Conservation (phyloP, 2,888 invertebrate species). For the Erpobdella octoculata region DNA sequence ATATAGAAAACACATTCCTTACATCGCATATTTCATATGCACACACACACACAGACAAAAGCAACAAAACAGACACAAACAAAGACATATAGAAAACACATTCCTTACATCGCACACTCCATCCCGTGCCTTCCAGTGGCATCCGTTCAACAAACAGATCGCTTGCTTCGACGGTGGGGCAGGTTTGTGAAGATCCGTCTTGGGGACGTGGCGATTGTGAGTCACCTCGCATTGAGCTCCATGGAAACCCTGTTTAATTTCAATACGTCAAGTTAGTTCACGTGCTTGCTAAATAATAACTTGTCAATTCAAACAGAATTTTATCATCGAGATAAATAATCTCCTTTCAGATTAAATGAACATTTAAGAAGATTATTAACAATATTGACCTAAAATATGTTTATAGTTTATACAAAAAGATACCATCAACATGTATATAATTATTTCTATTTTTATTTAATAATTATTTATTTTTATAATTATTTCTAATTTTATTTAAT, state of each 20-base stretch:
- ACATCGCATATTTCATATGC: conserved; percentile 73
- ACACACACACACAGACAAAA: neutral
- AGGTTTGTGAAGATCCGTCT: neutral
- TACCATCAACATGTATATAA: no score
- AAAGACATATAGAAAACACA: neutral
- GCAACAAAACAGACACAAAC: neutral
- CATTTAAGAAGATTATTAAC: no score
- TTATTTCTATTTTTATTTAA: no score
- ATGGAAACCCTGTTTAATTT: conserved; percentile 20
- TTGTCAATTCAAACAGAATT: no score
- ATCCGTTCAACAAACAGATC: conserved; percentile 58
- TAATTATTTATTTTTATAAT: no score
- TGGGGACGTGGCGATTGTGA: neutral
- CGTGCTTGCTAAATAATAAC: no score
- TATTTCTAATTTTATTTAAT: no score
- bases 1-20: conserved; percentile 33
- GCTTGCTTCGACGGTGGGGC: conserved; percentile 51
- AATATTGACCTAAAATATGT: no score
- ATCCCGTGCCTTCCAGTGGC: conserved; percentile 74
- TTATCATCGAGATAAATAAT: no score
- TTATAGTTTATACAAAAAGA: no score
- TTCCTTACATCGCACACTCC: conserved; percentile 65
- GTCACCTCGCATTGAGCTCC: conserved; percentile 39
- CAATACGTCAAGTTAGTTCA: neutral
- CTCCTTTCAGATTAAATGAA: neutral